Percentiles rank a stretch among this genome's conserved stretches.
These are phyloP conservation scores for Ceratitis capitata DNA, from an alignment of 1,140 invertebrate genomes.

Conservation along the genomic window DNA sequence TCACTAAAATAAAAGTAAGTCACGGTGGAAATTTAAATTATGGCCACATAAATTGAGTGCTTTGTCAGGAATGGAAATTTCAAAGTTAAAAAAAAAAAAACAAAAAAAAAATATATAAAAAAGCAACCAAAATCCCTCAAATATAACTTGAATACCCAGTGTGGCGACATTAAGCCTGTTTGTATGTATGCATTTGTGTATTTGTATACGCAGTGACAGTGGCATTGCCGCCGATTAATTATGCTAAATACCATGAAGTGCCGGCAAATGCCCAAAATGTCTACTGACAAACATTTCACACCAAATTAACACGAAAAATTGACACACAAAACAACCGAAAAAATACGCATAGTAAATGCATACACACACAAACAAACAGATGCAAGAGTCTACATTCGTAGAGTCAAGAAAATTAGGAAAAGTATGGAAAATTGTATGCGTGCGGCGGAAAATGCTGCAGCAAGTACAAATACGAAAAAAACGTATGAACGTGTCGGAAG, in stretches of 20 bases:
- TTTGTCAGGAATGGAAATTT: conserved; percentile 2
- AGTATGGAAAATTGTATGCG: neutral
- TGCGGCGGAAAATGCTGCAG: neutral
- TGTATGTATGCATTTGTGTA: too few relatives aligned
- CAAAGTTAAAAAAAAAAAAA: neutral
- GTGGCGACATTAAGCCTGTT: too few relatives aligned
- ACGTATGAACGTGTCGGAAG: too few relatives aligned
- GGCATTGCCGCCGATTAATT: conserved; percentile 38
- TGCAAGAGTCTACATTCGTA: neutral
- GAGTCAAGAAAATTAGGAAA: neutral
- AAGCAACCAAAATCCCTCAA: neutral
- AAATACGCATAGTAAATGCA: neutral
- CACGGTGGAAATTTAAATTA: conserved; percentile 34
- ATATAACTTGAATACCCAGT: neutral
- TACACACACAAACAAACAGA: neutral
- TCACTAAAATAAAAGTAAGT: neutral
- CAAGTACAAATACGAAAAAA: neutral
- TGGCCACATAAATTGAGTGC: conserved; percentile 36
- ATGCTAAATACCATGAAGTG: conserved; percentile 40
- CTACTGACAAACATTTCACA: conserved; percentile 37
- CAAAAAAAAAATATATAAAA: neutral
- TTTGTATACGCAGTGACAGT: neutral
- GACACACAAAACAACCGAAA: conserved; percentile 24
- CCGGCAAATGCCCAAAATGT: conserved; percentile 11
- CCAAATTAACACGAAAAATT: conserved; percentile 40